A percentile compares a stretch with the other conserved stretches of the same genome.
Evolutionary conservation across 2,797 vertebrate species (phyloP).

Genomic region (Sarcophilus harrisii): DNA sequence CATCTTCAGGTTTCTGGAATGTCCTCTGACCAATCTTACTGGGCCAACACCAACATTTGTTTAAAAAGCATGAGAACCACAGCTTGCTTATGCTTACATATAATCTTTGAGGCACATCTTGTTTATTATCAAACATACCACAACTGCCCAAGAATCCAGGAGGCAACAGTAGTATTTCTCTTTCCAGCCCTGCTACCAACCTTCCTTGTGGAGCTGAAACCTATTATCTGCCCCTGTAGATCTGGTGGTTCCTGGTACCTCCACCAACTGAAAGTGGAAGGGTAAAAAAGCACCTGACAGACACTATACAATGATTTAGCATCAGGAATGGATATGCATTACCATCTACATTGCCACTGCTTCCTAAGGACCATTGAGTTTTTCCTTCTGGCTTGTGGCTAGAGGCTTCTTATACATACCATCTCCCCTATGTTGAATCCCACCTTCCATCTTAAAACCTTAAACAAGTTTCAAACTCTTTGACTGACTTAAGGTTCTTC

Average conservation of each 20-base stretch:
- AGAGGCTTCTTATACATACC: background rate
- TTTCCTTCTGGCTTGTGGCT: background rate
- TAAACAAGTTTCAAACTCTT: background rate
- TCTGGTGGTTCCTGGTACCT: background rate
- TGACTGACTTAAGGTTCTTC: too few relatives aligned
- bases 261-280: background rate
- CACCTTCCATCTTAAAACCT: background rate
- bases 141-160: background rate
- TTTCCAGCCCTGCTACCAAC: background rate
- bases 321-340: background rate
- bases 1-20: background rate
- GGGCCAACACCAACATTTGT: background rate
- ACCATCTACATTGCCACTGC: background rate
- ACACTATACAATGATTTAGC: background rate
- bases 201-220: background rate
- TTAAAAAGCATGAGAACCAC: background rate
- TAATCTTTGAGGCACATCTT: background rate
- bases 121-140: background rate
- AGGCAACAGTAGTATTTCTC: background rate
- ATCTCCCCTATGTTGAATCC: background rate
- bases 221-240: background rate
- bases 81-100: background rate
- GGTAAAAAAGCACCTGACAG: background rate
- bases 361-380: background rate
- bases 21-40: background rate